Evolutionary conservation across 2,113 vertebrate genomes (phyloP), one percentile per base, ranked within the genome.

Genomic region (Thinocorus orbignyianus): DNA sequence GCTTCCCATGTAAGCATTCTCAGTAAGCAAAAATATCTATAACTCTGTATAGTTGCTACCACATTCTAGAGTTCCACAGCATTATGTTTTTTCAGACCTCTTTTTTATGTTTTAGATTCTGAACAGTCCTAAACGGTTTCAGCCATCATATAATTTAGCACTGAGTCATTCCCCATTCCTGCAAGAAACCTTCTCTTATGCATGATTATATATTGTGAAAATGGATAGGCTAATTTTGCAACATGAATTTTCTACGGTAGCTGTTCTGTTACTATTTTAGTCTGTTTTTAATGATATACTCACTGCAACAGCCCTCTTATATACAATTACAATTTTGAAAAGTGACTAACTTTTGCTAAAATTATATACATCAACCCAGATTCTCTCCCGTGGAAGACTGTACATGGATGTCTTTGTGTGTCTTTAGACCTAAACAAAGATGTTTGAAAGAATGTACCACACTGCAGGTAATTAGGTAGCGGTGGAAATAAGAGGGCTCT

Each of bases 161-260:
- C 83, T 94, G 96, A 96, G 96, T 97, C 96, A 95, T 89, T 93
- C 91, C 78, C 83, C 94, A 89, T 96, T 92, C 89, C 76, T 96
- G 20, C 89, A 96, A 96, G 92, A 97, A 97, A 92, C 92, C 97
- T 96, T 95, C 94, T 96, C 94, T 98, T 98, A 97, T 95, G 94
- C 89, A 91, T 98, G 96, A 98, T 98, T 98, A 98, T 88, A 98
- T 94, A 88, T 95, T 97, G 96, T 60, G 72, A 97, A 96, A 98
- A 97, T 30, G 81, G 96, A 95, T 96, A 94, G 92, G 95, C 94
- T 98, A 92, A 96, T 94, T 98, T 98, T 96, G 95, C 72, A 90
- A 66, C 91, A 93, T 90, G 72, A 94, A 92, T 96, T 97, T 97
- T 97, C 96, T 96, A 90, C 91, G 83, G 92, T 93, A 87, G 82